These are phyloP conservation scores for Melanerpes aurifrons DNA, from an alignment of 2,113 vertebrate species.

Conservation along the genomic window DNA sequence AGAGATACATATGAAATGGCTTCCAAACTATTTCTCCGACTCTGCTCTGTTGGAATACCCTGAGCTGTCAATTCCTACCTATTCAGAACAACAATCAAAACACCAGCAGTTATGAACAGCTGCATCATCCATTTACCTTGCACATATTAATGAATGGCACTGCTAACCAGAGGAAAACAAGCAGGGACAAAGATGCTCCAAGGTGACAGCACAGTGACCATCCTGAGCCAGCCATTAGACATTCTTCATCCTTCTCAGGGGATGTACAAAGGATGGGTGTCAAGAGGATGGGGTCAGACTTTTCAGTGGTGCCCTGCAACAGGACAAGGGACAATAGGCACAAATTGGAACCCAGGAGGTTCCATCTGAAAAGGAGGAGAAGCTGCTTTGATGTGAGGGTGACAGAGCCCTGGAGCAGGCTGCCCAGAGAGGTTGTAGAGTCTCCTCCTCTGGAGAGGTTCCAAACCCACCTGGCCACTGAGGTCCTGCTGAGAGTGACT, in stretches of 20 bases:
- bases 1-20: background rate
- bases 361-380: too few relatives aligned
- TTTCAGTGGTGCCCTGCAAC: too few relatives aligned
- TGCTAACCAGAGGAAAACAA: background rate
- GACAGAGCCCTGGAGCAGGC: too few relatives aligned
- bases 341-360: too few relatives aligned
- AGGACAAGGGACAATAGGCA: too few relatives aligned
- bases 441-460: too few relatives aligned
- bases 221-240: background rate
- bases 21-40: background rate
- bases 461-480: too few relatives aligned
- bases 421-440: too few relatives aligned
- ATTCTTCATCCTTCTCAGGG: background rate
- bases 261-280: background rate
- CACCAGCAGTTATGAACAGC: background rate
- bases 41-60: background rate
- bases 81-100: background rate
- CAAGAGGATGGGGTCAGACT: too few relatives aligned
- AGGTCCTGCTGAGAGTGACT: too few relatives aligned
- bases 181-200: background rate
- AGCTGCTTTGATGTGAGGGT: too few relatives aligned
- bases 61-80: background rate
- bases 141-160: fast-evolving
- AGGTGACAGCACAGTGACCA: too few relatives aligned
- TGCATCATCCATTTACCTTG: background rate